Percentiles rank a stretch among this genome's conserved stretches.
These are phyloP conservation scores for Tragulus kanchil DNA, from an alignment of 2,113 vertebrate genomes.

Conservation along the genomic window DNA sequence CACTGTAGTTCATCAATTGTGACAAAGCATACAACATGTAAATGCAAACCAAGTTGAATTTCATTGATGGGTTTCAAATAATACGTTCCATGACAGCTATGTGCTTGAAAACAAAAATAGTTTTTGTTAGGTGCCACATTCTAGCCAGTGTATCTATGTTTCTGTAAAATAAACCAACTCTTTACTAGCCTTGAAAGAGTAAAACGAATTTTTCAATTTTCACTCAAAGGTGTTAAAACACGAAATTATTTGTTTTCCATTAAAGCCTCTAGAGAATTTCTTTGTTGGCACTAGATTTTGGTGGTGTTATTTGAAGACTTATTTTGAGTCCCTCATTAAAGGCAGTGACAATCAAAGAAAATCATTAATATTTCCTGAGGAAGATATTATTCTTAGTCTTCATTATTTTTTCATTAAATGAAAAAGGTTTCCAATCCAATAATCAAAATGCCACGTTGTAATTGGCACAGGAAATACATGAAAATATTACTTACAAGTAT, in stretches of 20 bases:
- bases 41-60: constrained; percentile 61
- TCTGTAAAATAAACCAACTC: constrained; percentile 73
- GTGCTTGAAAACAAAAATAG: constrained; percentile 55
- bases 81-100: constrained; percentile 43
- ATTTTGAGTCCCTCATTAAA: constrained; percentile 73
- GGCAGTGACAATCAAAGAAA: constrained; percentile 76
- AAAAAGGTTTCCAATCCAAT: constrained; percentile 23
- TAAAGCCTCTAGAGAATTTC: constrained; percentile 46
- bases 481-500: constrained; percentile 2
- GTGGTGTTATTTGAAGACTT: constrained; percentile 78
- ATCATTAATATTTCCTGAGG: constrained; percentile 67
- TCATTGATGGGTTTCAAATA: constrained; percentile 66
- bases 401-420: constrained; percentile 75
- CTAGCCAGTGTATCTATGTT: constrained; percentile 52
- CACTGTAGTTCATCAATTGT: constrained; percentile 72
- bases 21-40: constrained; percentile 39
- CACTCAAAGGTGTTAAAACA: constrained; percentile 68
- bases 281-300: constrained; percentile 72
- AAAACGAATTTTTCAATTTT: constrained; percentile 79
- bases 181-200: constrained; percentile 62
- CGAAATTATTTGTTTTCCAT: constrained; percentile 60
- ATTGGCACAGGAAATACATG: background rate
- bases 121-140: constrained; percentile 65
- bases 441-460: background rate
- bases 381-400: constrained; percentile 78